phyloP scores from a whole-genome alignment of 1,140 invertebrate genomes.

The Penaeus indicus region DNA sequence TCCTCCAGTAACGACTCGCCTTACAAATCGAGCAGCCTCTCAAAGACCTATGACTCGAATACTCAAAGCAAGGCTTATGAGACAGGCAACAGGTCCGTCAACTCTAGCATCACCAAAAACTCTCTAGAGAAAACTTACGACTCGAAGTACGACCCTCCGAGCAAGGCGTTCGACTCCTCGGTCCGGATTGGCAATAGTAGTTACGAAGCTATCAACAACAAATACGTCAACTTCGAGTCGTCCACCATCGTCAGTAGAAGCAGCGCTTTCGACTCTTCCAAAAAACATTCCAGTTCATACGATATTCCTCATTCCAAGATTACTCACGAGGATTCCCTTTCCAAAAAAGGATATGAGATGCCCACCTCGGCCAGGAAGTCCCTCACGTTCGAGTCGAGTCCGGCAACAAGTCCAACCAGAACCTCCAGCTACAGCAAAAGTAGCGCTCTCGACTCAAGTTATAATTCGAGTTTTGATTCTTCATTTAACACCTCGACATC shows the following conservation, averaged over 20 bases:
- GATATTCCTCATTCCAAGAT: slow-evolving; percentile 39
- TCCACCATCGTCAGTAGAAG: slow-evolving; percentile 45
- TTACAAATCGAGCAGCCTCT: slow-evolving; percentile 26
- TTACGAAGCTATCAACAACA: slow-evolving; percentile 49
- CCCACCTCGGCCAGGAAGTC: slow-evolving; percentile 43
- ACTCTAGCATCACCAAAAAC: not conserved
- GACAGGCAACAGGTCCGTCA: not conserved
- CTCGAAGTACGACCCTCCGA: not conserved
- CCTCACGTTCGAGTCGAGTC: slow-evolving; percentile 34
- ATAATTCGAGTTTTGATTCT: slow-evolving; percentile 48
- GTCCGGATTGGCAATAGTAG: slow-evolving; percentile 39
- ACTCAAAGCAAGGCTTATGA: slow-evolving; percentile 47
- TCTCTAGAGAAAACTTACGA: not conserved
- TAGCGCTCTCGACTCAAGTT: slow-evolving; percentile 46
- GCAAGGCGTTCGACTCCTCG: slow-evolving; percentile 24
- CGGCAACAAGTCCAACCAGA: slow-evolving; percentile 27
- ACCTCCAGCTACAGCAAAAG: slow-evolving; percentile 1
- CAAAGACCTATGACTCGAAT: slow-evolving; percentile 59
- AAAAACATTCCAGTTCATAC: slow-evolving; percentile 35
- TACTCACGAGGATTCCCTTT: not conserved
- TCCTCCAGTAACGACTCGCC: slow-evolving; percentile 24
- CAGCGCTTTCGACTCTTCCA: slow-evolving; percentile 40
- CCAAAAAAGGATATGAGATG: too few relatives aligned
- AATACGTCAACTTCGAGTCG: slow-evolving; percentile 46
- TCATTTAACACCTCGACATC: slow-evolving; percentile 58